These are phyloP conservation scores for Brachystomella parvula DNA, from an alignment of 1,140 invertebrate species.

Conservation along the genomic window DNA sequence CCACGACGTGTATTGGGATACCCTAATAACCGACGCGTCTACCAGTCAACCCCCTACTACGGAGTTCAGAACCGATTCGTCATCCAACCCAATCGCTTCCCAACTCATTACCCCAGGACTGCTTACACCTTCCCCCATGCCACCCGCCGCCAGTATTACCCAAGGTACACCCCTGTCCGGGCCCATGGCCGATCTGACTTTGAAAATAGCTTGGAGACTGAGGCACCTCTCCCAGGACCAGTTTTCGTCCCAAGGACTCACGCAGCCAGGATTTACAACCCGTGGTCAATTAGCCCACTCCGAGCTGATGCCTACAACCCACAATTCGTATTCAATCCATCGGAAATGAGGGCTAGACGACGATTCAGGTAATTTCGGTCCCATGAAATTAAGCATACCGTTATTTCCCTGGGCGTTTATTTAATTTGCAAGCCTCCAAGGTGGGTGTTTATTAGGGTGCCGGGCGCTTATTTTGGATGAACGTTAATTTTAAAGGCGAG, in stretches of 20 bases:
- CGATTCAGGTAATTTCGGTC: neutral
- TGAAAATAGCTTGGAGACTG: neutral
- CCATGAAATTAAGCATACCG: neutral
- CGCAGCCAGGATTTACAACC: constrained; percentile 9
- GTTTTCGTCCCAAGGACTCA: neutral
- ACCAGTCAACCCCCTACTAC: no score
- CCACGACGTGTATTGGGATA: neutral
- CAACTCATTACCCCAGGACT: no score
- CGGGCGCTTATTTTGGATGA: no score
- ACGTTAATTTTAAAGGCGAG: no score
- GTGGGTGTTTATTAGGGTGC: no score
- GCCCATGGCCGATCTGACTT: neutral
- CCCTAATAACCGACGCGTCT: neutral
- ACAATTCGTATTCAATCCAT: constrained; percentile 11
- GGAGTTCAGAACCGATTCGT: no score
- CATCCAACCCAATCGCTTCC: no score
- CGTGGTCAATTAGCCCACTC: constrained; percentile 3
- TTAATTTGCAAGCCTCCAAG: neutral
- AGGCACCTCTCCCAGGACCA: constrained; percentile 1
- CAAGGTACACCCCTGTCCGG: neutral
- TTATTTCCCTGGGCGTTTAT: no score
- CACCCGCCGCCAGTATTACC: no score
- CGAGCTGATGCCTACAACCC: constrained; percentile 7
- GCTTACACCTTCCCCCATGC: no score
- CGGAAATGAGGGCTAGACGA: constrained; percentile 10